A percentile compares a stretch with the other conserved stretches of the same genome.
These are phyloP conservation scores for Takifugu ocellatus DNA, from an alignment of 2,797 vertebrate genomes.

Conservation along the genomic window DNA sequence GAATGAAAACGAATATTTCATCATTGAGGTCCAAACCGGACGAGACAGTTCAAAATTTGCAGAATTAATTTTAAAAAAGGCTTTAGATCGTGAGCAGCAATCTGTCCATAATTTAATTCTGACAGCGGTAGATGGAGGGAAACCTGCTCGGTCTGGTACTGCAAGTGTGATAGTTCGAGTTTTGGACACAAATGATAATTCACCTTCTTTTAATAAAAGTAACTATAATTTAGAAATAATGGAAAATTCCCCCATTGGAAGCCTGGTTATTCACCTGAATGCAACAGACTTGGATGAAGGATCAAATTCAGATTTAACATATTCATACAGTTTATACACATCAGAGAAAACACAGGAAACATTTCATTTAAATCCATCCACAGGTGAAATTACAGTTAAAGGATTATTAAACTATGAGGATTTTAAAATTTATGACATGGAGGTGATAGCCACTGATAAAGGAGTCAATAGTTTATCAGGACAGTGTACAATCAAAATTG, in stretches of 20 bases:
- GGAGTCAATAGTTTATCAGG: constrained; percentile 61
- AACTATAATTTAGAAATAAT: constrained; percentile 64
- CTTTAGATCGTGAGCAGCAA: constrained; percentile 58
- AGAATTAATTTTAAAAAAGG: constrained; percentile 53
- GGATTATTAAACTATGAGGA: constrained; percentile 80
- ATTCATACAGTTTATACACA: constrained; percentile 58
- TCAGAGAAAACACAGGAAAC: constrained; percentile 67
- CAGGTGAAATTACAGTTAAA: constrained; percentile 76
- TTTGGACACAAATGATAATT: constrained; percentile 77
- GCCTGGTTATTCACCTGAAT: constrained; percentile 72
- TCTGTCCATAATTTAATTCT: constrained; percentile 46
- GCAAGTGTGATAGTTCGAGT: constrained; percentile 71
- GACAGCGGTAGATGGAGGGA: constrained; percentile 66
- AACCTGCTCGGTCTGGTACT: constrained; percentile 69
- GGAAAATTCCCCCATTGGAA: constrained; percentile 71
- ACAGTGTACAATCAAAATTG: constrained; percentile 33
- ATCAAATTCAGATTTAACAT: constrained; percentile 10
- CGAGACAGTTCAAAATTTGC: constrained; percentile 38
- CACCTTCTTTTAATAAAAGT: constrained; percentile 68
- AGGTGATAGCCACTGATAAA: constrained; percentile 74
- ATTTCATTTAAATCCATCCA: constrained; percentile 61
- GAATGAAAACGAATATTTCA: neutral
- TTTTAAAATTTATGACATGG: constrained; percentile 75
- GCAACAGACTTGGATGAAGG: constrained; percentile 72
- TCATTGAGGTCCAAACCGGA: neutral